These are phyloP conservation scores for Aphelenchoides bicaudatus DNA, from an alignment of 2,888 invertebrate genomes.

Conservation along the genomic window DNA sequence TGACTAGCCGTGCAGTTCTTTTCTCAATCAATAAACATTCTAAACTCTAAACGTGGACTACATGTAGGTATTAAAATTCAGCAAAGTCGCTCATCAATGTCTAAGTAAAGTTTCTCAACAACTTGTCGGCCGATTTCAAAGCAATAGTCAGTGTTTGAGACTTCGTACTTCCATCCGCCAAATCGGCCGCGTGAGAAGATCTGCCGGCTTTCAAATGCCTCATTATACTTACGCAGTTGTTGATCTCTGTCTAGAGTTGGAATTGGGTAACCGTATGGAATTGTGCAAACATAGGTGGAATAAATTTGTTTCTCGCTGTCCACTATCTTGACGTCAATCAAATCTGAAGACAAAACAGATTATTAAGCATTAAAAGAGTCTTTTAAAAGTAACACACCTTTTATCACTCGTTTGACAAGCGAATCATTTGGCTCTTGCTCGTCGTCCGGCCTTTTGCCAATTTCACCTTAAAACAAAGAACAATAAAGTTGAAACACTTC, in stretches of 20 bases:
- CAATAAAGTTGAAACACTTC: neutral
- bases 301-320: conserved; percentile 27
- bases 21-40: too few relatives aligned
- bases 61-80: neutral
- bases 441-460: conserved; percentile 9
- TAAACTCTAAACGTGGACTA: too few relatives aligned
- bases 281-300: conserved; percentile 32
- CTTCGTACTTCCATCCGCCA: conserved; percentile 52
- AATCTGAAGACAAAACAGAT: conserved; percentile 36
- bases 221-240: conserved; percentile 35
- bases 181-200: conserved; percentile 44
- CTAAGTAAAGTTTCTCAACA: conserved; percentile 34
- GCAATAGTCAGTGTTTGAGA: conserved; percentile 50
- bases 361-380: neutral
- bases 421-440: conserved; percentile 1
- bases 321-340: conserved; percentile 32
- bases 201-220: conserved; percentile 29
- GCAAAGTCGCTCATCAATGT: conserved; percentile 23
- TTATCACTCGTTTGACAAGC: conserved; percentile 11
- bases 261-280: conserved; percentile 48
- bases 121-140: conserved; percentile 43
- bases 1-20: too few relatives aligned
- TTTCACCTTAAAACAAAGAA: conserved; percentile 1
- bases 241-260: conserved; percentile 41
- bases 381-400: neutral